Evolutionary conservation across 2,888 invertebrate species (phyloP), one percentile per base, ranked within the genome.

Genomic region (Sisyra terminalis): DNA sequence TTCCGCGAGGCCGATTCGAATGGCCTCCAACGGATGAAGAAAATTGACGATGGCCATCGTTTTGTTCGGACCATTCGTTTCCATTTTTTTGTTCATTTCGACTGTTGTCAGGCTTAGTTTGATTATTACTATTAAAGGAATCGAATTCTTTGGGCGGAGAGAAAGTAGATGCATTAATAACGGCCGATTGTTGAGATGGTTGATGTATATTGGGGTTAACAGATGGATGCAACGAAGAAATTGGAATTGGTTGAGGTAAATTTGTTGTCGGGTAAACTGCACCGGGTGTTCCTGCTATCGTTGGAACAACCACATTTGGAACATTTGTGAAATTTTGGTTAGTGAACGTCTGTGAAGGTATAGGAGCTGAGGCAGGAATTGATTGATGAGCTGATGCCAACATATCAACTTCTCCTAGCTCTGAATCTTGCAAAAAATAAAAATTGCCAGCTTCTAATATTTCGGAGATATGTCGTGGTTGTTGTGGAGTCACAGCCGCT

Each of bases 381-480:
- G 61, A 29, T 52, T 61, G 49, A 39, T 49, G 47, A 30, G 45
- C 58, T 5, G 60, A 58, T 17, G 64, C 61, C 31, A 64, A 63
- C 50, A 70, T 71, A 35, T 63, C 64, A 1, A 82, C 79, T 40
- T 80, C 77, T 58, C 87, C 87, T 49, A 87, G 69, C 63, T 90
- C 90, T 15, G 90, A 90, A 55, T 93, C 90, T 67, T 93, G 89
- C 44, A 90, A 70, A 60, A 85, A 85, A 59, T 74, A 81, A 62
- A 84, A 83, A 57, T 78, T 82, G 45, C 81, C 80, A 6, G 75
- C 71, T 18, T 82, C 82, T 50, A 84, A 75, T 24, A 84, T 79
- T 55, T 85, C 84, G 9, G 80, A 71, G 47, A 84, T 71, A 3
- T 83, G 82, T 46, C 74, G 66, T 3, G 64, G 60, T 3, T 71